Percentiles rank a stretch among this genome's conserved stretches.
phyloP scores from a whole-genome alignment of 2,888 invertebrate species.

The Sympetrum striolatum region DNA sequence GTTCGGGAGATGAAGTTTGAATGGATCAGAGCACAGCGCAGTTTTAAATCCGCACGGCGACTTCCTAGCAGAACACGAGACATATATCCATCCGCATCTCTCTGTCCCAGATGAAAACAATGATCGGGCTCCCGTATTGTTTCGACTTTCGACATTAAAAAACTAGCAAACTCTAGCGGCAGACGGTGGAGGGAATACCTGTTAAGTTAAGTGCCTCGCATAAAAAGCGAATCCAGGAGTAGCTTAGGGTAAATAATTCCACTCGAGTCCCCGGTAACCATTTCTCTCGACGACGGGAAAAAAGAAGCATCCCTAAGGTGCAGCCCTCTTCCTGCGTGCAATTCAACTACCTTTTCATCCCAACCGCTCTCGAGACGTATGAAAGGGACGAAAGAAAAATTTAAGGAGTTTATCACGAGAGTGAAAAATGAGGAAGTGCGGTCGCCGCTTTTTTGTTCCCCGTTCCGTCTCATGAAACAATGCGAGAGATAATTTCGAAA shows the following conservation, averaged over 20 bases:
- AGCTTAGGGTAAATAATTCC: not conserved
- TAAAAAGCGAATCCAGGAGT: not conserved
- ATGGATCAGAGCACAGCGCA: too few relatives aligned
- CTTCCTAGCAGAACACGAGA: too few relatives aligned
- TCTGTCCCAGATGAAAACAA: not conserved
- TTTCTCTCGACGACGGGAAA: not conserved
- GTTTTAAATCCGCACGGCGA: too few relatives aligned
- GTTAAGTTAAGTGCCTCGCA: not conserved
- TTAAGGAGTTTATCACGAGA: not conserved
- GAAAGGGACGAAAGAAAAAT: not conserved
- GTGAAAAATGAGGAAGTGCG: not conserved
- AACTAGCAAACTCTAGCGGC: not conserved
- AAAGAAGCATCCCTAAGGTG: not conserved
- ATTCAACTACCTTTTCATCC: not conserved
- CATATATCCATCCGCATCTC: too few relatives aligned
- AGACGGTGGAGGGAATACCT: not conserved
- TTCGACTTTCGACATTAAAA: not conserved
- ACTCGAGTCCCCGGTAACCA: not conserved
- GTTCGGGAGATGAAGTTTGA: too few relatives aligned
- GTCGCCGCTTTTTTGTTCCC: not conserved
- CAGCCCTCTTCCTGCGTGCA: not conserved
- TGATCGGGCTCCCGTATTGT: not conserved
- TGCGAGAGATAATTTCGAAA: not conserved
- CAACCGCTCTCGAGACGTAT: not conserved
- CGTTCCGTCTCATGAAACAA: not conserved